phyloP scores from a whole-genome alignment of 1,140 invertebrate species.

The Drosophila ficusphila region DNA sequence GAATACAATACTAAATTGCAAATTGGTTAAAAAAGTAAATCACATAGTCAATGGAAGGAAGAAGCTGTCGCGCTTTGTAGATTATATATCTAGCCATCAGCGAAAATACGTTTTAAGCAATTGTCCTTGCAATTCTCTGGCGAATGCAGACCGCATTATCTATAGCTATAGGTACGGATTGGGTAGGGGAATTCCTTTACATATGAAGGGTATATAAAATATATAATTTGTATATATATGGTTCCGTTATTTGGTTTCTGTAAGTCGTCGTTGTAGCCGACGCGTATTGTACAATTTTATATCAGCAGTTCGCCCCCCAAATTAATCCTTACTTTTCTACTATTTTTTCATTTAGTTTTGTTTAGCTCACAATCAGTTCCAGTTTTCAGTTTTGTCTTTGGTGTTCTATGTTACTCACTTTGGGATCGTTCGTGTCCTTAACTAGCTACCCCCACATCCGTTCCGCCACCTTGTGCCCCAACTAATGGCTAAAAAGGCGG shows the following conservation, averaged over 20 bases:
- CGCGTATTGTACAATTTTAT: slow-evolving; percentile 61
- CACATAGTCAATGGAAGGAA: slow-evolving; percentile 11
- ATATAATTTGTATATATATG: slow-evolving; percentile 56
- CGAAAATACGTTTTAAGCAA: slow-evolving; percentile 57
- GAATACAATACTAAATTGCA: not conserved
- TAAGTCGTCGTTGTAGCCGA: slow-evolving; percentile 54
- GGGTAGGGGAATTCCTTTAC: slow-evolving; percentile 29
- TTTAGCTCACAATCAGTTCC: slow-evolving; percentile 69
- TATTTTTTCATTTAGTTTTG: slow-evolving; percentile 14
- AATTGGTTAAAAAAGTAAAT: slow-evolving; percentile 3
- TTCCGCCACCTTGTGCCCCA: slow-evolving; percentile 19
- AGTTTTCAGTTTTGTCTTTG: slow-evolving; percentile 65
- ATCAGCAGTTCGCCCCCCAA: slow-evolving; percentile 38
- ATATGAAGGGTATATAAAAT: slow-evolving; percentile 71
- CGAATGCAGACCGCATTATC: slow-evolving; percentile 13
- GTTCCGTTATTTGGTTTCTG: slow-evolving; percentile 46
- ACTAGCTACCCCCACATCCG: slow-evolving; percentile 17
- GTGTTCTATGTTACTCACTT: slow-evolving; percentile 59
- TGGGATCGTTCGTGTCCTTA: slow-evolving; percentile 49
- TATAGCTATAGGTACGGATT: slow-evolving; percentile 31
- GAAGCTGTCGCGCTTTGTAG: slow-evolving; percentile 3
- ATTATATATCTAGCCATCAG: slow-evolving; percentile 2
- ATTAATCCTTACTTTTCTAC: slow-evolving; percentile 28
- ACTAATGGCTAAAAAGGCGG: slow-evolving; percentile 38
- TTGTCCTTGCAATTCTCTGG: slow-evolving; percentile 56